Evolutionary conservation across 2,888 invertebrate species (phyloP).

Genomic region (Polydrusus tereticollis): DNA sequence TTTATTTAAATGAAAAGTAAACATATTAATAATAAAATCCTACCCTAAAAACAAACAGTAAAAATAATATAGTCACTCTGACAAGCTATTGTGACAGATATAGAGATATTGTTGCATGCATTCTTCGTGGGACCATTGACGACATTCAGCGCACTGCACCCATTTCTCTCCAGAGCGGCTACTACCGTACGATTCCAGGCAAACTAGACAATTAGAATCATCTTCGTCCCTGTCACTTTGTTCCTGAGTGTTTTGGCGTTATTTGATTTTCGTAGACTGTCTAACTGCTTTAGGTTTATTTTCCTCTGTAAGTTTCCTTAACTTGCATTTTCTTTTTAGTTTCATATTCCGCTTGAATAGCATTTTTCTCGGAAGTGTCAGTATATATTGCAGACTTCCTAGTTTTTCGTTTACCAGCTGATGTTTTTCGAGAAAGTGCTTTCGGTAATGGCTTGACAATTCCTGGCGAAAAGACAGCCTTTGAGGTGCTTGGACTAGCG

Average conservation of each 20-base stretch:
- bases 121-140: conserved; percentile 45
- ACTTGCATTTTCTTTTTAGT: conserved; percentile 5
- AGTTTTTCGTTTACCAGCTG: neutral
- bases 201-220: conserved; percentile 7
- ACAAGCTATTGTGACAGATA: conserved; percentile 45
- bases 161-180: conserved; percentile 41
- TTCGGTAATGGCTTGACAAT: too few species aligned
- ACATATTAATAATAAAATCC: neutral
- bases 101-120: conserved; percentile 41
- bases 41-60: neutral
- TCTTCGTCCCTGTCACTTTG: too few species aligned
- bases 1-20: neutral
- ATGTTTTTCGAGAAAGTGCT: too few species aligned
- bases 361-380: neutral
- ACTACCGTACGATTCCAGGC: conserved; percentile 2
- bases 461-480: too few species aligned
- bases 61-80: conserved; percentile 17
- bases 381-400: conserved; percentile 14
- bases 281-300: too few species aligned
- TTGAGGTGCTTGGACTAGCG: too few species aligned
- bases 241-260: too few species aligned
- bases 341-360: conserved; percentile 1
- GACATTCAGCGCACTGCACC: conserved; percentile 49
- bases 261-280: too few species aligned
- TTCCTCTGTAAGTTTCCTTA: conserved; percentile 16